phyloP scores from a whole-genome alignment of 2,888 invertebrate species.

The Papilio elwesi region DNA sequence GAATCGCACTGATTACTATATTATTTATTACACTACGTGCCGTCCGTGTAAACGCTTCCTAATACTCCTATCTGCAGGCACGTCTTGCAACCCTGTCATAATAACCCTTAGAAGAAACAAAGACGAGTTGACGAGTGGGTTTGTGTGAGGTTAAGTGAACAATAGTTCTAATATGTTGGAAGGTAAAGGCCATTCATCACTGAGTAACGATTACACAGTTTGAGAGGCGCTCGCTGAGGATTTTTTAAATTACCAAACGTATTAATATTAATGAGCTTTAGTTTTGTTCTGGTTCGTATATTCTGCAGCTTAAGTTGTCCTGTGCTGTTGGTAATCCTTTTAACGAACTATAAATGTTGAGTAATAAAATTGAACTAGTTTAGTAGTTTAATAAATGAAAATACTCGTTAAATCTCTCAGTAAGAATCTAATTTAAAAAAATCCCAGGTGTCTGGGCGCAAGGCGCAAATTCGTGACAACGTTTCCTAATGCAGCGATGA shows the following conservation, averaged over 20 bases:
- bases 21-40: constrained; percentile 84
- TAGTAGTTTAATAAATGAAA: too few species aligned
- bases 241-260: constrained; percentile 78
- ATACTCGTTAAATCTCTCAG: too few species aligned
- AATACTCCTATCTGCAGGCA: constrained; percentile 72
- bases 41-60: constrained; percentile 82
- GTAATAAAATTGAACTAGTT: too few species aligned
- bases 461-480: too few species aligned
- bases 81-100: constrained; percentile 69
- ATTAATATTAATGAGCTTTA: constrained; percentile 68
- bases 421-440: too few species aligned
- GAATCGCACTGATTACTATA: constrained; percentile 84
- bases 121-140: constrained; percentile 7
- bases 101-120: constrained; percentile 42
- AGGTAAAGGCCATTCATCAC: constrained; percentile 72
- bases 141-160: constrained; percentile 47
- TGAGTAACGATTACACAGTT: constrained; percentile 76
- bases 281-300: background rate
- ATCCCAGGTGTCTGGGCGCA: too few species aligned
- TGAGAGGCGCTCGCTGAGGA: constrained; percentile 67
- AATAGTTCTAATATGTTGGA: constrained; percentile 59
- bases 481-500: too few species aligned
- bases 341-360: too few species aligned
- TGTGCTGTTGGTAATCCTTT: too few species aligned
- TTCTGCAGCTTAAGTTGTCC: background rate